Percentiles rank a stretch among this genome's conserved stretches.
Evolutionary conservation across 2,888 invertebrate genomes (phyloP).

Genomic region (Dromius quadrimaculatus): DNA sequence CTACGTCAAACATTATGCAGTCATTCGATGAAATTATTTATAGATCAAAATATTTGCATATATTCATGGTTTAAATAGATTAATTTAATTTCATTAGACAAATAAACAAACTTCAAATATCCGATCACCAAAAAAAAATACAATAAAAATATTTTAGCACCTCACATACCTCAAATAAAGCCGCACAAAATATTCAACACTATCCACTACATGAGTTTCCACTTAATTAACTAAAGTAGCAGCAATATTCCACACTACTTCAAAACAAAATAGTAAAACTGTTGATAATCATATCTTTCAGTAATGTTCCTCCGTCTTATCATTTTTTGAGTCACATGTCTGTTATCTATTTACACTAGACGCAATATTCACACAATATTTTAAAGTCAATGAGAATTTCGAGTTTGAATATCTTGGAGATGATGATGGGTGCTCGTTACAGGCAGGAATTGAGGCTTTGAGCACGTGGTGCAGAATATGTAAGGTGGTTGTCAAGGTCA

Average conservation of each 20-base stretch:
- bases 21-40: no score
- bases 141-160: background rate
- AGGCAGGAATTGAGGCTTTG: slow-evolving; percentile 15
- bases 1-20: no score
- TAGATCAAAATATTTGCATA: no score
- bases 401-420: background rate
- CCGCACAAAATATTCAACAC: slow-evolving; percentile 13
- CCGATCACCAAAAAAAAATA: no score
- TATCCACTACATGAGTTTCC: no score
- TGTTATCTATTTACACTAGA: background rate
- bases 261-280: background rate
- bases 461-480: slow-evolving; percentile 25
- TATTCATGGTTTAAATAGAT: no score
- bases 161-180: background rate
- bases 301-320: slow-evolving; percentile 17
- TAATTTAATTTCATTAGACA: no score
- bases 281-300: slow-evolving; percentile 8
- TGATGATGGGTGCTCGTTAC: slow-evolving; percentile 23
- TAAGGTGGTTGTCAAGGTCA: slow-evolving; percentile 31
- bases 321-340: slow-evolving; percentile 28
- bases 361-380: no score
- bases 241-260: no score
- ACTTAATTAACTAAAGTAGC: no score
- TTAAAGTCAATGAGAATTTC: background rate
- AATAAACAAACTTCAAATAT: no score